Evolutionary conservation across 2,888 invertebrate genomes (phyloP), one percentile per base, ranked within the genome.

Genomic region (Resseliella maxima): DNA sequence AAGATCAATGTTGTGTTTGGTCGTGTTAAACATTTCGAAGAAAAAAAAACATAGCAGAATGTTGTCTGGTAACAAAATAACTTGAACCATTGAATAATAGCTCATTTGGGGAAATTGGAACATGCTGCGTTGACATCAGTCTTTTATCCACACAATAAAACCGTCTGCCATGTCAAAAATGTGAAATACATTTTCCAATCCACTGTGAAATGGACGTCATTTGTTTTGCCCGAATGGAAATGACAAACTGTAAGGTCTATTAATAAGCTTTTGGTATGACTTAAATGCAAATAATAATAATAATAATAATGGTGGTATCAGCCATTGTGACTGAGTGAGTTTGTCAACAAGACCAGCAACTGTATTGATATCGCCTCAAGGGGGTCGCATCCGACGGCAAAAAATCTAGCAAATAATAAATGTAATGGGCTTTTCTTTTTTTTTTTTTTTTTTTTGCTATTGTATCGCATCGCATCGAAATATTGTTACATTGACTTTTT

Each of bases 41-140:
- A n/a, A n/a, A n/a, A 35, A 72, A 31, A 72, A 59, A 15, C 2
- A 24, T 41, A 41, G 41, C 12, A 41, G 6, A 41, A 18, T 8
- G 18, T 15, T 72, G 72, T 31, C 72, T 15, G 72, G 5, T 72
- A 3, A 0, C 1, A 15, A 31, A 72, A 72, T 15, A 35, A 72
- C 21, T 72, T 72, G 31, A 72, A 72, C n/a, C 31, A 31, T 72
- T 72, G 31, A 72, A 72, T 72, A 72, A 72, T 72, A 31, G 12
- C 72, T 31, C 0, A 15, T 24, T 24, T 59, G 41, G 59, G n/a
- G 5, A 72, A 72, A 72, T 72, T 31, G 72, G 31, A 72, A 35
- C 72, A 72, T 31, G 72, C 35, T 72, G 72, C 31, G 72, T 35
- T 72, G 72, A 72, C 72, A 72, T 72, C 24, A 59, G 59, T 59